Evolutionary conservation across 2,888 invertebrate genomes (phyloP).

Genomic region (Empis livida): DNA sequence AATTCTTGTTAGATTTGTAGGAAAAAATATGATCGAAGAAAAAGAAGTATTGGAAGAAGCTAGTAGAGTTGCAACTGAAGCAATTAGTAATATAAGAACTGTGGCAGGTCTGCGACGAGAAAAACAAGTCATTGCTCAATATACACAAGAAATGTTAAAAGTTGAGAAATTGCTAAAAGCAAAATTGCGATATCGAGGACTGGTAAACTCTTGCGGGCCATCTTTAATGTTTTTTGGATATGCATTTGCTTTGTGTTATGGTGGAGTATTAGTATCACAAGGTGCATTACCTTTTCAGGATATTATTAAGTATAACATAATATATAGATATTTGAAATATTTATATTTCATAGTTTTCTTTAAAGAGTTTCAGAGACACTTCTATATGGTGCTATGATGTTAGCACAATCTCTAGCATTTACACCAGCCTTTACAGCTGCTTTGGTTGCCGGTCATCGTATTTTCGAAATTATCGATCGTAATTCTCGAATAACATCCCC

Average conservation of each 20-base stretch:
- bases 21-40: conserved; percentile 45
- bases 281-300: conserved; percentile 47
- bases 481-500: conserved; percentile 42
- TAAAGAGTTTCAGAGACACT: conserved; percentile 57
- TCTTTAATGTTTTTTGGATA: conserved; percentile 59
- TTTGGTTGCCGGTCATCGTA: conserved; percentile 52
- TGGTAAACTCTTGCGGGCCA: conserved; percentile 56
- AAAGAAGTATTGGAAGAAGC: conserved; percentile 50
- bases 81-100: conserved; percentile 57
- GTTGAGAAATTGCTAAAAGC: conserved; percentile 38
- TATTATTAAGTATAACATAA: conserved; percentile 48
- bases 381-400: conserved; percentile 62
- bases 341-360: conserved; percentile 1
- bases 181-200: conserved; percentile 47
- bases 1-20: conserved; percentile 41
- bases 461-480: conserved; percentile 49
- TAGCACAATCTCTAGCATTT: conserved; percentile 62
- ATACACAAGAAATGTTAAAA: conserved; percentile 41
- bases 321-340: neutral
- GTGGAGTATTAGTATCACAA: conserved; percentile 52
- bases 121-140: conserved; percentile 43
- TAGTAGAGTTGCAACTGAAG: conserved; percentile 59
- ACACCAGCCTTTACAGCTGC: conserved; percentile 64
- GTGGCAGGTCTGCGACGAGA: conserved; percentile 50
- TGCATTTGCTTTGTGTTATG: conserved; percentile 56